Percentiles rank a stretch among this genome's conserved stretches.
Conservation (phyloP, 2,113 vertebrate species). For the Phyllopteryx taeniolatus region DNA sequence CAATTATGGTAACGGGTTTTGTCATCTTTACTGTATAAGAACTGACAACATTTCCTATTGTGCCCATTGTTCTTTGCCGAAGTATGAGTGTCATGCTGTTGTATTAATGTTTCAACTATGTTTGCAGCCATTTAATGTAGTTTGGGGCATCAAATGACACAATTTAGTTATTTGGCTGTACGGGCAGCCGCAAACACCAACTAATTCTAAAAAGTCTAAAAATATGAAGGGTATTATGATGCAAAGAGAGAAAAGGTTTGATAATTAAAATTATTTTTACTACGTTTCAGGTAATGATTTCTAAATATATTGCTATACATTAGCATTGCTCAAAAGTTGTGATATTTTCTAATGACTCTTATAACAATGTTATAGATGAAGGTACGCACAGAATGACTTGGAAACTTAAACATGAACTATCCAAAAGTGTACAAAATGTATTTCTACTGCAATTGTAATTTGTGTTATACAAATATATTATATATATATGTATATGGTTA, state of each 20-base stretch:
- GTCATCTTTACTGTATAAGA: conserved; percentile 36
- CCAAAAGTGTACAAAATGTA: conserved; percentile 90
- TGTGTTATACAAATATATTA: conserved; percentile 86
- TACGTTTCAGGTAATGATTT: conserved; percentile 81
- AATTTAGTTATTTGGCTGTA: conserved; percentile 38
- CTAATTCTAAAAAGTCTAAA: conserved; percentile 57
- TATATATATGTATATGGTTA: conserved; percentile 84
- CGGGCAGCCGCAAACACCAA: conserved; percentile 35
- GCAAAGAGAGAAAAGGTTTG: conserved; percentile 72
- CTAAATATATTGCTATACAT: conserved; percentile 81
- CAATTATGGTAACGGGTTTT: conserved; percentile 17
- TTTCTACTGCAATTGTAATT: conserved; percentile 99
- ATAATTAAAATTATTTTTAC: conserved; percentile 78
- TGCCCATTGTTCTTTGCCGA: conserved; percentile 47
- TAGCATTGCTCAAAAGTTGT: conserved; percentile 80
- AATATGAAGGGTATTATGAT: conserved; percentile 66
- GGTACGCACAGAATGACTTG: conserved; percentile 70
- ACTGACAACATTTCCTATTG: conserved; percentile 25
- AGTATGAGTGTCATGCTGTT: conserved; percentile 27
- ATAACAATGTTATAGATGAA: conserved; percentile 69
- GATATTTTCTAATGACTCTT: conserved; percentile 77
- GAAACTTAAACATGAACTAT: conserved; percentile 83
- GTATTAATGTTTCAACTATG: conserved; percentile 48
- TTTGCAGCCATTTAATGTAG: conserved; percentile 27
- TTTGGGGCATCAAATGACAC: conserved; percentile 49